Percentiles rank a stretch among this genome's conserved stretches.
Evolutionary conservation across 2,888 invertebrate genomes (phyloP).

Genomic region (Meta bourneti): DNA sequence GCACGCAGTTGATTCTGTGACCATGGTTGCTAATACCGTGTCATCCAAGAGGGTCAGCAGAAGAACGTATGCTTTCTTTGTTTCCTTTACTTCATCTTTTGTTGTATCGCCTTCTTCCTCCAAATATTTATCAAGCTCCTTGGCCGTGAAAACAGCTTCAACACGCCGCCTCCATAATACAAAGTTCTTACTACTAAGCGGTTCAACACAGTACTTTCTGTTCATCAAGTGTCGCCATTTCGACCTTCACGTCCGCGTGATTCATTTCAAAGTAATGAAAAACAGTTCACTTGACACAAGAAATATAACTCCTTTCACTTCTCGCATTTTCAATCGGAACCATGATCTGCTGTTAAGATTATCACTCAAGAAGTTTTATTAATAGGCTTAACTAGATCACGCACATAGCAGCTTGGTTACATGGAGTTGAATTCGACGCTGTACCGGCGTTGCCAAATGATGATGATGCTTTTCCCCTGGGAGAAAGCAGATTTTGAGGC

Average conservation of each 20-base stretch:
- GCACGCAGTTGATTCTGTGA: not conserved
- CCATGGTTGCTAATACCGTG: not conserved
- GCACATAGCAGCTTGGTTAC: no score
- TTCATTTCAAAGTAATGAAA: not conserved
- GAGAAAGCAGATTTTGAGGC: no score
- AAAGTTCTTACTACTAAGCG: not conserved
- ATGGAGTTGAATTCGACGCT: no score
- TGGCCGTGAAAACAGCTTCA: not conserved
- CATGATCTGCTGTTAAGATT: not conserved
- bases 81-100: not conserved
- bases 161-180: not conserved
- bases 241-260: not conserved
- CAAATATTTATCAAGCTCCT: constrained; percentile 1
- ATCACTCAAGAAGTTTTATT: no score
- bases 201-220: not conserved
- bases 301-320: not conserved
- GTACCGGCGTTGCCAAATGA: no score
- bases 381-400: no score
- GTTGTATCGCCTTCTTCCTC: not conserved
- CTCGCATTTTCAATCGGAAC: not conserved
- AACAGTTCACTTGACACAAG: not conserved
- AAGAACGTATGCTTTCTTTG: not conserved
- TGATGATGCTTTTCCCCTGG: no score
- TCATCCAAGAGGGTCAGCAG: not conserved
- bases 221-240: not conserved